Evolutionary conservation across 1,140 invertebrate species (phyloP).

Genomic region (Muscidifurax raptorellus): DNA sequence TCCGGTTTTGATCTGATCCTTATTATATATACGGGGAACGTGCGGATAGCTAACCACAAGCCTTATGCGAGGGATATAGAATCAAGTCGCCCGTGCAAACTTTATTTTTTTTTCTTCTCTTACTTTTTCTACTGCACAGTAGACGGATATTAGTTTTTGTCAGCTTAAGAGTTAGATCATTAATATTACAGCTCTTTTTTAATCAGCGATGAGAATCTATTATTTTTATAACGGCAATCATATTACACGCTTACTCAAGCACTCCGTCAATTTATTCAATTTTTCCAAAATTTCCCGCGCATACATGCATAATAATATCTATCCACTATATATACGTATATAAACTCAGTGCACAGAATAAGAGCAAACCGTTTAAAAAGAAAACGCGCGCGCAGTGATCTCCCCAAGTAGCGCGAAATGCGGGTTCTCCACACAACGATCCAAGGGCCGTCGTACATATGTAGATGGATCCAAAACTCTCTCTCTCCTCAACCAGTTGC

Average conservation of each 20-base stretch:
- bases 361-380: neutral
- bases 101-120: neutral
- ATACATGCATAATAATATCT: no score
- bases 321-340: no score
- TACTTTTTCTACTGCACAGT: neutral
- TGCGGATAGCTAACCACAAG: neutral
- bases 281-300: no score
- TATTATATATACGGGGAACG: neutral
- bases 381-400: neutral
- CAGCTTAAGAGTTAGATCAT: no score
- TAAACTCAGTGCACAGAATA: no score
- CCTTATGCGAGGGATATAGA: neutral
- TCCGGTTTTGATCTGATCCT: conserved; percentile 17
- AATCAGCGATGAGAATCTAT: no score
- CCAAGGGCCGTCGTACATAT: neutral
- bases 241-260: no score
- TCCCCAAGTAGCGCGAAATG: neutral
- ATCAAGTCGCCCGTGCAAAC: neutral
- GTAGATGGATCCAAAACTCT: neutral
- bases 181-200: no score
- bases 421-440: neutral
- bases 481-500: neutral
- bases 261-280: no score
- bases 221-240: no score
- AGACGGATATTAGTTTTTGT: no score